A percentile compares a stretch with the other conserved stretches of the same genome.
These are phyloP conservation scores for Limosa lapponica DNA, from an alignment of 2,797 vertebrate species.

Conservation along the genomic window DNA sequence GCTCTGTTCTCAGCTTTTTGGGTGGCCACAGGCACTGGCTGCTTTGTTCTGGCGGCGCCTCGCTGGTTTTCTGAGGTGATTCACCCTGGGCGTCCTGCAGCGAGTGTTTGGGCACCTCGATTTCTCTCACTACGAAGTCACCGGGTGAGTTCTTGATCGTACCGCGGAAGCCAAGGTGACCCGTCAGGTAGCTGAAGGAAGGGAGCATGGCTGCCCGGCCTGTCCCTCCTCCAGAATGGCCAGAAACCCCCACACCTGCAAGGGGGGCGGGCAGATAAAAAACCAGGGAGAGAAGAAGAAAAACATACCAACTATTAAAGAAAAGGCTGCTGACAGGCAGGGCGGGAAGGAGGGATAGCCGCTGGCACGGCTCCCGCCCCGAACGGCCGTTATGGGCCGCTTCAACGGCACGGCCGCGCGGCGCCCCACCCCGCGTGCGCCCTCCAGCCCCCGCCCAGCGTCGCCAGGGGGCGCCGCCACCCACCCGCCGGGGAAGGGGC, in stretches of 20 bases:
- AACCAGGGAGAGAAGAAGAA: not conserved
- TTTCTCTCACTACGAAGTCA: constrained; percentile 92
- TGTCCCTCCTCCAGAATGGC: constrained; percentile 17
- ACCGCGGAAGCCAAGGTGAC: constrained; percentile 87
- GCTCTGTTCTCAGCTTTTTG: constrained; percentile 13
- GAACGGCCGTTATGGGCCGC: no score
- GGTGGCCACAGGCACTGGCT: not conserved
- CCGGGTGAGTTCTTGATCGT: constrained; percentile 85
- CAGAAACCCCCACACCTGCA: not conserved
- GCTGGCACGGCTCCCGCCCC: not conserved
- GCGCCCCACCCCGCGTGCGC: not conserved
- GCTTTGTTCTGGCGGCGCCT: not conserved
- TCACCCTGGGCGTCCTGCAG: constrained; percentile 49
- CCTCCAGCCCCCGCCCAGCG: fast-evolving
- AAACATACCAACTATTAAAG: fast-evolving
- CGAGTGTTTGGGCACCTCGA: constrained; percentile 75
- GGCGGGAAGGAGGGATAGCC: not conserved
- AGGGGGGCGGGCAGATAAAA: not conserved
- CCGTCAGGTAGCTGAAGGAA: constrained; percentile 69
- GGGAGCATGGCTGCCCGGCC: not conserved
- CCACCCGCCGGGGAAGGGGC: fast-evolving
- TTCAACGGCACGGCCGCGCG: not conserved
- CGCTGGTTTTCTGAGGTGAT: not conserved
- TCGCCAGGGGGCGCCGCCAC: not conserved
- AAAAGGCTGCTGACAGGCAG: not conserved